Evolutionary conservation across 2,113 vertebrate species (phyloP).

Genomic region (Pelecanoides urinatrix): DNA sequence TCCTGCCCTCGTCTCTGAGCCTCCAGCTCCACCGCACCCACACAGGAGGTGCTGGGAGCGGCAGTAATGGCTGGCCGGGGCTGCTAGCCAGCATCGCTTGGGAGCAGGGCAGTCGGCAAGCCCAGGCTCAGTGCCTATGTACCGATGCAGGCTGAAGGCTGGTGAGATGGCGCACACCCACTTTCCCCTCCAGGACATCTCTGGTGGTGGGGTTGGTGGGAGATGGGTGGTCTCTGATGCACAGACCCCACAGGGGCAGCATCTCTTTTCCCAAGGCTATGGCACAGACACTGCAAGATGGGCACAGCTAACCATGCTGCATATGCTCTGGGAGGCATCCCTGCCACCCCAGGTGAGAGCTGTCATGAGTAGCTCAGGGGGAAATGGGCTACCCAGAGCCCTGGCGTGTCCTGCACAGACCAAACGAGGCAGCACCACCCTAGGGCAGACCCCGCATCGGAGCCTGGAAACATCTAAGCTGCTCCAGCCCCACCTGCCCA

Average conservation of each 20-base stretch:
- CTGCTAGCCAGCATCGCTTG: background rate
- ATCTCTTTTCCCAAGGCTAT: background rate
- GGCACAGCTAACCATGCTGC: background rate
- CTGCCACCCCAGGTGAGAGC: background rate
- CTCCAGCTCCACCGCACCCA: background rate
- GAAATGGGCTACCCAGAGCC: background rate
- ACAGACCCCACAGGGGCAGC: background rate
- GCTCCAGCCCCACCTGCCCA: background rate
- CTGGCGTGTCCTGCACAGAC: background rate
- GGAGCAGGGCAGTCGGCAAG: background rate
- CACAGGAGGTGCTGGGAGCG: background rate
- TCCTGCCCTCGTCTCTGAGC: background rate
- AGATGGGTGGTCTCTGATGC: background rate
- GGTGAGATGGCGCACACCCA: background rate
- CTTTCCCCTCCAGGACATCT: background rate
- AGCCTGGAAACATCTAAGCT: background rate
- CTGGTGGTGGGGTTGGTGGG: background rate
- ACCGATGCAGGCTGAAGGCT: background rate
- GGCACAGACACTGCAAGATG: background rate
- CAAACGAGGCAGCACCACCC: background rate
- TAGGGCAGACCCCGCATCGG: fast-evolving
- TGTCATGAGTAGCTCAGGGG: background rate
- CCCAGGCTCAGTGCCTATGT: background rate
- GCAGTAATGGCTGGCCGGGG: background rate
- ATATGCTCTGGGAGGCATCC: background rate